Evolutionary conservation across 2,113 vertebrate genomes (phyloP).

Genomic region (Zosterops lateralis): DNA sequence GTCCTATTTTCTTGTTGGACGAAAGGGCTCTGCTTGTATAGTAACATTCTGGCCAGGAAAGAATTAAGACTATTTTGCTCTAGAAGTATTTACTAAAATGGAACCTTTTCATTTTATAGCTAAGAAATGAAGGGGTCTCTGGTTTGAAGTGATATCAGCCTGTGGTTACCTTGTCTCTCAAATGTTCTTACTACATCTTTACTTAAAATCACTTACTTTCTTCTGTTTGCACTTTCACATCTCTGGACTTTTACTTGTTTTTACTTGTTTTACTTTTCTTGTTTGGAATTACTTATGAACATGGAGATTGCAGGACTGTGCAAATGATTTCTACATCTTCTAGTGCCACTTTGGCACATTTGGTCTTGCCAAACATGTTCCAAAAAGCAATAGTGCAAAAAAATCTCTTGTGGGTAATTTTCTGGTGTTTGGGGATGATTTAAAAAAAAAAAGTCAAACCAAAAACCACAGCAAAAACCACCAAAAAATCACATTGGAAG

Average conservation of each 20-base stretch:
- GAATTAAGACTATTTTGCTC: neutral
- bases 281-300: neutral
- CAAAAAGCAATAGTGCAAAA: neutral
- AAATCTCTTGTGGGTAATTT: neutral
- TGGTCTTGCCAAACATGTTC: neutral
- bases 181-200: neutral
- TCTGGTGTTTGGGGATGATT: neutral
- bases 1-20: neutral
- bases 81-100: neutral
- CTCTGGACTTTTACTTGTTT: neutral
- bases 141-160: neutral
- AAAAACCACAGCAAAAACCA: neutral
- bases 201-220: neutral
- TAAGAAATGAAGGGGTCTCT: neutral
- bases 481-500: fast-evolving
- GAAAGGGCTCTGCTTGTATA: neutral
- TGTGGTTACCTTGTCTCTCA: neutral
- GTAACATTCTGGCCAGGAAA: neutral
- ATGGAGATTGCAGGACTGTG: neutral
- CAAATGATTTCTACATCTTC: neutral
- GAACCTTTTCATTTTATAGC: neutral
- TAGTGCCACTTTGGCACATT: neutral
- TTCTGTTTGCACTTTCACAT: neutral
- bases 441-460: neutral
- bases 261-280: neutral